These are phyloP conservation scores for Atractosteus spatula DNA, from an alignment of 2,113 vertebrate species.

Conservation along the genomic window DNA sequence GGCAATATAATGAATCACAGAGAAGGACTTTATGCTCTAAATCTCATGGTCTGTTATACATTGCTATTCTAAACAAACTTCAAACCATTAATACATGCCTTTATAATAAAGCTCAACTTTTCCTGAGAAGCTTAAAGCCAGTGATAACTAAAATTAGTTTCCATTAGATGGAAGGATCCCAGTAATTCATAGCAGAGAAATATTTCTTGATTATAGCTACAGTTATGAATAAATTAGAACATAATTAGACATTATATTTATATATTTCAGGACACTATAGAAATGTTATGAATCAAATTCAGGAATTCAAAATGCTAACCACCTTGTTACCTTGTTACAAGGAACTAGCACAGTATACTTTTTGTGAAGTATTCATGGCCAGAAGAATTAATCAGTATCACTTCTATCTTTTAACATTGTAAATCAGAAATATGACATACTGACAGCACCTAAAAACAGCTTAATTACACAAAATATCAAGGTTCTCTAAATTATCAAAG, in stretches of 20 bases:
- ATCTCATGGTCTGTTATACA: not conserved
- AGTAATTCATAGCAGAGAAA: not conserved
- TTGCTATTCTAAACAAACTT: not conserved
- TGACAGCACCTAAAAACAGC: conserved; percentile 22
- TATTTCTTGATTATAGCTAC: not conserved
- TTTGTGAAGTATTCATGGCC: no score
- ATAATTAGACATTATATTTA: not conserved
- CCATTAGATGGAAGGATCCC: not conserved
- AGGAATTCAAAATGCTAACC: conserved; percentile 5
- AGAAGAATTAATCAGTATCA: not conserved
- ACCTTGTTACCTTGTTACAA: not conserved
- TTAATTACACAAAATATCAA: conserved; percentile 19
- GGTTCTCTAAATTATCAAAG: no score
- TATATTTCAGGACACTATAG: not conserved
- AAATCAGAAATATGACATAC: conserved; percentile 19
- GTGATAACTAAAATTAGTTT: not conserved
- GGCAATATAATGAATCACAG: not conserved
- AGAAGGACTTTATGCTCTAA: not conserved
- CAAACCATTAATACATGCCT: not conserved
- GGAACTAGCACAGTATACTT: no score
- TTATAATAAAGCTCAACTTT: not conserved
- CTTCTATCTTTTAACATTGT: conserved; percentile 11
- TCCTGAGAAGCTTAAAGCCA: not conserved
- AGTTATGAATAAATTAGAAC: not conserved
- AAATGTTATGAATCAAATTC: not conserved